A percentile compares a stretch with the other conserved stretches of the same genome.
Evolutionary conservation across 2,113 vertebrate genomes (phyloP).

Genomic region (Tringa solitaria): DNA sequence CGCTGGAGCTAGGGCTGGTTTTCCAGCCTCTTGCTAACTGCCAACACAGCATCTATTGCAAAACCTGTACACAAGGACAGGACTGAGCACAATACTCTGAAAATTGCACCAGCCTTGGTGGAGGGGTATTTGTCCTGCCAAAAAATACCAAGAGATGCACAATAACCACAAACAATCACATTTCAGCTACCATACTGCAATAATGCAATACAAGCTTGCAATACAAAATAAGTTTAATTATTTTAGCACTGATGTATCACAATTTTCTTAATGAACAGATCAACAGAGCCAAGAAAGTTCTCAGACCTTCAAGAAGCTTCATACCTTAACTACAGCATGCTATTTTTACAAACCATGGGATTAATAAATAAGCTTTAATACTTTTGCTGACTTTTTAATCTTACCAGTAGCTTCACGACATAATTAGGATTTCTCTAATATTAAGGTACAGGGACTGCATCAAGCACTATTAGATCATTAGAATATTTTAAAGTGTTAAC

Average conservation of each 20-base stretch:
- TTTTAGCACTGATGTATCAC: neutral
- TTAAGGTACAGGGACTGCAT: neutral
- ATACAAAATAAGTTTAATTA: no score
- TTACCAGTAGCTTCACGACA: conserved; percentile 10
- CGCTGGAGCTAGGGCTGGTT: neutral
- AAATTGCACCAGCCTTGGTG: neutral
- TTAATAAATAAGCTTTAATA: conserved; percentile 17
- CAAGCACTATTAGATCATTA: conserved; percentile 31
- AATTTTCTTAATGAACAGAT: neutral
- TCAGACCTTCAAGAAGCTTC: neutral
- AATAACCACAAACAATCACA: neutral
- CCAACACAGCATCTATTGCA: neutral
- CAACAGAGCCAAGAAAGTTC: neutral
- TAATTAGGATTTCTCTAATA: conserved; percentile 29
- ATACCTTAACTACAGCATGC: neutral
- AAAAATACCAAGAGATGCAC: neutral
- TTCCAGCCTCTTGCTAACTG: neutral
- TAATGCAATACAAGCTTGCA: no score
- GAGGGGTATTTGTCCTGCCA: neutral
- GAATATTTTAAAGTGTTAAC: neutral
- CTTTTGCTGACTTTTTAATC: conserved; percentile 9
- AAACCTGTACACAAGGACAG: neutral
- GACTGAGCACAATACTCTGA: neutral
- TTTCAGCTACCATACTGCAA: neutral
- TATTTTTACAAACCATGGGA: conserved; percentile 1